Base-by-base conservation (phyloP, 2,888 invertebrate genomes). In the Scaptomyza flava region DNA sequence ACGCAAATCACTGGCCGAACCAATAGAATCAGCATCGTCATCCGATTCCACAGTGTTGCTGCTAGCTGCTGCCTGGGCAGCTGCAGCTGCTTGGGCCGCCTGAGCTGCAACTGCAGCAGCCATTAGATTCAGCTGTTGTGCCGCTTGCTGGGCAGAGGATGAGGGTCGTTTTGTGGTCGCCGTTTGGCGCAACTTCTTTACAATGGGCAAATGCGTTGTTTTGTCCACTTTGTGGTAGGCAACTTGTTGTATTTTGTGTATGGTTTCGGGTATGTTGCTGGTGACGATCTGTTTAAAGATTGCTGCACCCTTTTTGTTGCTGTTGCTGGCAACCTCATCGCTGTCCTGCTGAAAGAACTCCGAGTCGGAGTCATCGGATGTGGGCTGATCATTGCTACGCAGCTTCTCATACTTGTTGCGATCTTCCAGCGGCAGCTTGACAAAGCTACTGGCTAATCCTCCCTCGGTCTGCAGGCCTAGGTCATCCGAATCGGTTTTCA, bases 371-470 rank as follows among this genome's bases (percentile, higher is more conserved):
- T 93, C 94, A 77, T 93, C 94, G 65, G 92, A 93, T 43, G 93
- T 94, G 27, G 90, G 90, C 47, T 93, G 90, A 72, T 94, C 94
- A 74, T 94, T 94, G 86, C 93, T 94, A 2, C 94, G 93, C 48
- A 96, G 91, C 89, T 96, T 96, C 84, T 96, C 96, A 87, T 96
- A 96, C 83, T 96, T 96, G 20, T 95, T 95, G 33, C 96, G 93
- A 89, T 96, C 95, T 81, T 96, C 95, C 5, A 94, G 77, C 0
- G 95, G 95, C 0, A 94, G 93, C 77, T 94, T 93, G 0, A 94
- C 93, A 87, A 94, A 95, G 12, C 52, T 94, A 92, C 80, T 43
- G 20, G 58, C 57, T 2, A 38, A 20, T 3, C 20, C 50, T 6
- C 5, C 6, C 33, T 72, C 74, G 2, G 54, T 23, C 17, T 43